phyloP scores from a whole-genome alignment of 2,113 vertebrate genomes.

The Ploceus nigricollis region DNA sequence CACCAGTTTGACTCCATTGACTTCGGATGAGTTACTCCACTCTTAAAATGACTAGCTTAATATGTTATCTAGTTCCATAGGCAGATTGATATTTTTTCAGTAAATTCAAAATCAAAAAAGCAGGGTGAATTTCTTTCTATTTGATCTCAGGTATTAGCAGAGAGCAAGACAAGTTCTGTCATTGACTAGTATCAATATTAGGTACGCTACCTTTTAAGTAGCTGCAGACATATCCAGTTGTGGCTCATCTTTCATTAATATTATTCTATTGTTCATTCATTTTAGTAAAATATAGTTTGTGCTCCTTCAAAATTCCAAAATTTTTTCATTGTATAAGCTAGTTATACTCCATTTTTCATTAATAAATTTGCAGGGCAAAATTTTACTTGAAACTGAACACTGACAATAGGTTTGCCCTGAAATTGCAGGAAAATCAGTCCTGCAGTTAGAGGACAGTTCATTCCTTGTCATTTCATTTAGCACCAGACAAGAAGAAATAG shows the following conservation, averaged over 20 bases:
- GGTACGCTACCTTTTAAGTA: not conserved
- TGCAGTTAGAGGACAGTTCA: not conserved
- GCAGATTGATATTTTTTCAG: not conserved
- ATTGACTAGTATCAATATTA: not conserved
- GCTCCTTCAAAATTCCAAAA: slow-evolving; percentile 17
- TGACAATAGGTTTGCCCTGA: not conserved
- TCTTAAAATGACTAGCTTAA: not conserved
- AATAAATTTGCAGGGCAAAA: slow-evolving; percentile 11
- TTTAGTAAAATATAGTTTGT: not conserved
- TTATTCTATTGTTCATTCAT: not conserved
- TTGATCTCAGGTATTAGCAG: not conserved
- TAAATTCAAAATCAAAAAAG: not conserved
- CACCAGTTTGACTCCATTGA: not conserved
- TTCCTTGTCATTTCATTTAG: not conserved
- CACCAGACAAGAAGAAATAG: not conserved
- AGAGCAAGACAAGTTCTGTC: not conserved
- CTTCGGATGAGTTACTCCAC: not conserved
- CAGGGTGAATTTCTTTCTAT: not conserved
- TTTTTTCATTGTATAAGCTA: slow-evolving; percentile 47
- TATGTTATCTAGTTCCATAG: not conserved
- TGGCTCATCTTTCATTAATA: not conserved
- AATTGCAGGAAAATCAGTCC: not conserved
- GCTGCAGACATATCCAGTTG: not conserved
- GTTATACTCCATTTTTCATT: slow-evolving; percentile 44
- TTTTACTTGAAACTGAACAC: not conserved